A percentile compares a stretch with the other conserved stretches of the same genome.
These are phyloP conservation scores for Odobenus rosmarus DNA, from an alignment of 2,113 vertebrate species.

Conservation along the genomic window DNA sequence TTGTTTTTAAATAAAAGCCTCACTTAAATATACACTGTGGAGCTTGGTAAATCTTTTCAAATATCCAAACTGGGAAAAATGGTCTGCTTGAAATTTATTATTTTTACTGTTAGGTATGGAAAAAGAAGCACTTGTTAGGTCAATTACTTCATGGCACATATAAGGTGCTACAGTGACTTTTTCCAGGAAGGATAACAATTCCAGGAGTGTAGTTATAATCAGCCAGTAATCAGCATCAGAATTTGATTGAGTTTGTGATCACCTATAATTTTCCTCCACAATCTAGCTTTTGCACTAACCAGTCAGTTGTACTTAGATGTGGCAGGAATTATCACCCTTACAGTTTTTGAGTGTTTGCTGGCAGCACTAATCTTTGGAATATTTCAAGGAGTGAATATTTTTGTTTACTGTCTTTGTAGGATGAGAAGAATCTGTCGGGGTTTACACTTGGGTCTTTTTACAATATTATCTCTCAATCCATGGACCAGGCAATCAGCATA, in stretches of 20 bases:
- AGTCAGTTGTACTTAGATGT: background rate
- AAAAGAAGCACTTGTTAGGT: background rate
- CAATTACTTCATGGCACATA: background rate
- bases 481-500: background rate
- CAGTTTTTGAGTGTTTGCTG: background rate
- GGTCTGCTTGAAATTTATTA: background rate
- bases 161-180: background rate
- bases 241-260: background rate
- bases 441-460: background rate
- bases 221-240: background rate
- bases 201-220: background rate
- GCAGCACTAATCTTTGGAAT: background rate
- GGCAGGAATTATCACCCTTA: background rate
- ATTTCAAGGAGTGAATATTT: background rate
- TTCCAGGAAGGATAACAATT: background rate
- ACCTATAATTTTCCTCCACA: background rate
- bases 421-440: background rate
- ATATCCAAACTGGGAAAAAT: background rate
- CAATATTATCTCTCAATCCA: background rate
- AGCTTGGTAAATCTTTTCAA: background rate
- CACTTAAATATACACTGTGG: background rate
- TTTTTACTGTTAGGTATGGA: background rate
- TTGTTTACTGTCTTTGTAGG: background rate
- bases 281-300: background rate
- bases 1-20: background rate